Conservation (phyloP, 1,140 invertebrate genomes). For the Solen grandis region DNA sequence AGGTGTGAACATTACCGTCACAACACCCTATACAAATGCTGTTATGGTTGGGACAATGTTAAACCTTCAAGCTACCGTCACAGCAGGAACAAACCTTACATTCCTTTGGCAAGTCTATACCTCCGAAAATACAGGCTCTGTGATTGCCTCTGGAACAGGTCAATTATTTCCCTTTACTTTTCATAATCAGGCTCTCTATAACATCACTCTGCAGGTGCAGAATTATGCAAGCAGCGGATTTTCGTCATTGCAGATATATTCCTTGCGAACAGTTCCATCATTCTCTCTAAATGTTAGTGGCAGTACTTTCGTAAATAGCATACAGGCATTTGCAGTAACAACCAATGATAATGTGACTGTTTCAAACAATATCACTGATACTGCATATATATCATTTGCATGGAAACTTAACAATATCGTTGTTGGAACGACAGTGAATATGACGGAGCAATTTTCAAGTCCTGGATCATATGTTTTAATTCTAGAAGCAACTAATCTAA, state of each 20-base stretch:
- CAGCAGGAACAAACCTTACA: constrained; percentile 38
- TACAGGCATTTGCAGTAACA: constrained; percentile 49
- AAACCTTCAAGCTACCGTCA: constrained; percentile 42
- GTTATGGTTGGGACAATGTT: constrained; percentile 36
- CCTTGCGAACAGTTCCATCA: constrained; percentile 40
- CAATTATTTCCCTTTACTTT: constrained; percentile 30
- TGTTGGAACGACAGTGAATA: not conserved
- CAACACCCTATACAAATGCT: constrained; percentile 25
- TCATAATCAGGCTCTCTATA: constrained; percentile 31
- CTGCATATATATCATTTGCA: constrained; percentile 44
- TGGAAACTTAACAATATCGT: constrained; percentile 52
- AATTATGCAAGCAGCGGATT: constrained; percentile 34
- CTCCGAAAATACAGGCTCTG: constrained; percentile 21
- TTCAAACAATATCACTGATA: constrained; percentile 46
- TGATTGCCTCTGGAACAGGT: not conserved
- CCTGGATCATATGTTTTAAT: constrained; percentile 52
- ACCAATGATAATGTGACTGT: constrained; percentile 17
- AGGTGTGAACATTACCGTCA: constrained; percentile 54
- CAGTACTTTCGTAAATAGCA: constrained; percentile 44
- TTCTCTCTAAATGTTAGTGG: constrained; percentile 43
- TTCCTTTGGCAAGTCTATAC: constrained; percentile 41
- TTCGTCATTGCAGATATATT: constrained; percentile 32
- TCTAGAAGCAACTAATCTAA: constrained; percentile 62
- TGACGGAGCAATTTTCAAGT: constrained; percentile 19
- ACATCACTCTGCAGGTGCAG: constrained; percentile 17